A percentile compares a stretch with the other conserved stretches of the same genome.
Evolutionary conservation across 2,888 invertebrate species (phyloP).

Genomic region (Scaptomyza reducta): DNA sequence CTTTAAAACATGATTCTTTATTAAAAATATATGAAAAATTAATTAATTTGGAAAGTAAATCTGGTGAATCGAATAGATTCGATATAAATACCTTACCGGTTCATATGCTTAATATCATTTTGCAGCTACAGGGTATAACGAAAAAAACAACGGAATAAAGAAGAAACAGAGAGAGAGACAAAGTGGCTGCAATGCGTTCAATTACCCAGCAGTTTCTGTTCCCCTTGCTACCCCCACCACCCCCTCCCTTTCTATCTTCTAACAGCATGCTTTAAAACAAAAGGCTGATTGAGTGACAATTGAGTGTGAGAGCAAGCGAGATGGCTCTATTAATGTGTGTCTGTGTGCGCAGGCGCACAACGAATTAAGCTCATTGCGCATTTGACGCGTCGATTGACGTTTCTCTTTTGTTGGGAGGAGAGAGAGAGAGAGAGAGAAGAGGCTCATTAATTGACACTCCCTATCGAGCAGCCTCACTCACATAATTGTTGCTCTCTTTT

Average conservation of each 20-base stretch:
- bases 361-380: constrained; percentile 81
- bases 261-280: constrained; percentile 57
- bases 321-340: constrained; percentile 19
- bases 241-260: not conserved
- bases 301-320: constrained; percentile 41
- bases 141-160: constrained; percentile 3
- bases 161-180: constrained; percentile 20
- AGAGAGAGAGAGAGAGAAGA: not conserved
- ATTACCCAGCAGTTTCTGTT: constrained; percentile 49
- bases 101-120: not conserved
- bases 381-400: constrained; percentile 81
- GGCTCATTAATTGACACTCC: constrained; percentile 17
- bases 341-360: constrained; percentile 57
- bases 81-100: too few relatives aligned
- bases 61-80: too few relatives aligned
- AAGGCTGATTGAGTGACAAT: constrained; percentile 63
- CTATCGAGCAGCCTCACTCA: constrained; percentile 2
- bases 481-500: constrained; percentile 24
- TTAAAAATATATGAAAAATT: too few relatives aligned
- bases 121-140: constrained; percentile 29
- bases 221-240: not conserved
- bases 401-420: constrained; percentile 57
- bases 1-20: too few relatives aligned
- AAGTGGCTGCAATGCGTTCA: constrained; percentile 68
- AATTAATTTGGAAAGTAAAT: too few relatives aligned